Base-by-base conservation (phyloP, 2,888 invertebrate genomes). In the Cepaea hortensis region DNA sequence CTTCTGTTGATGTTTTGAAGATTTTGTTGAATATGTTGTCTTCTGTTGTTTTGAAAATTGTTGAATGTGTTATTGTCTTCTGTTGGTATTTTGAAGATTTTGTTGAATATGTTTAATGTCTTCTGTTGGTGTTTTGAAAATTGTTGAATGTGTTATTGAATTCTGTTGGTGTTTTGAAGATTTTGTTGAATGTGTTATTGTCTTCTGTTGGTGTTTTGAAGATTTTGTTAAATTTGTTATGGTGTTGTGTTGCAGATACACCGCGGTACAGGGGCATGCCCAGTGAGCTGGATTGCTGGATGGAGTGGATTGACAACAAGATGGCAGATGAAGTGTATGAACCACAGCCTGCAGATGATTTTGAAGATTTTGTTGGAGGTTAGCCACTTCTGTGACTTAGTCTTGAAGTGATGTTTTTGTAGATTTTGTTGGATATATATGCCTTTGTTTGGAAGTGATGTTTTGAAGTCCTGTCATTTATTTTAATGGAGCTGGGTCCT, bases 201-300 rank as follows among this genome's bases (percentile, higher is more conserved):
- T 88, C 50, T 81, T 75, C 46, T 81, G n/a, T 68, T 88, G 15
- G 65, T 65, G 65, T 9, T 65, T 18, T 65, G 65, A 15, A 9
- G 13, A 35, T 35, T 20, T 20, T 68, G n/a, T n/a, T 23, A 13
- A n/a, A 55, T 11, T 4, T 61, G 5, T 55, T 77, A n/a, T 55
- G 73, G n/a, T 88, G 50, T 81, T 75, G 23, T 81, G n/a, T 68
- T 88, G 15, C 90, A 93, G 94, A 94, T 90, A 92, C 94, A 62
- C 94, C 94, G 1, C 91, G 94, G 50, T 94, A 92, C 90, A 90
- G 92, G 75, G 93, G 93, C 35, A 91, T 93, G 90, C 91, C 91
- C 7, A 93, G 94, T 89, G 95, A 95, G 89, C 91, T 94, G 73
- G 95, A 95, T 84, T 94, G 94, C 87, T 95, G 95, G 95, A 94